These are phyloP conservation scores for Crax fasciolata DNA, from an alignment of 2,797 vertebrate genomes.

Conservation along the genomic window DNA sequence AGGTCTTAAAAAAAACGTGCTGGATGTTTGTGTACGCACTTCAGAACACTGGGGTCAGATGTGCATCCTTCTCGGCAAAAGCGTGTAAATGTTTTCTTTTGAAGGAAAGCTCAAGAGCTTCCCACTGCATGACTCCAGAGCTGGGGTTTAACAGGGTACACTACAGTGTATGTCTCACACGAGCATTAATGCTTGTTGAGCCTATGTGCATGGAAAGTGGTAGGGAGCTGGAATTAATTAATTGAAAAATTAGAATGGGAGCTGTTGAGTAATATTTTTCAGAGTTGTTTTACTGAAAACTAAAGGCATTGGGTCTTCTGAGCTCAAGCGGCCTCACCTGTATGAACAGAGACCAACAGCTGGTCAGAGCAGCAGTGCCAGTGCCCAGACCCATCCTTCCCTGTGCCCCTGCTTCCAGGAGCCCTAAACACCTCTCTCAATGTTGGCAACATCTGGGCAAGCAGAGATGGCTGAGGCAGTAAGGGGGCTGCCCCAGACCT, in stretches of 20 bases:
- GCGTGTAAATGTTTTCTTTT: background rate
- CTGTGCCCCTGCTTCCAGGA: background rate
- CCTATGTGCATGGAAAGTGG: background rate
- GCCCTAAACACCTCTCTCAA: background rate
- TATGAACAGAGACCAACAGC: background rate
- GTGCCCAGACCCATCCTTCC: background rate
- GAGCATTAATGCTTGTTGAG: background rate
- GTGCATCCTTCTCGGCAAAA: background rate
- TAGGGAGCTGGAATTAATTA: background rate
- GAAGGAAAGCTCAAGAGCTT: constrained; percentile 6
- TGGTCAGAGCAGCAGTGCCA: background rate
- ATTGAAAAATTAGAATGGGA: background rate
- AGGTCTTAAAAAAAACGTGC: background rate
- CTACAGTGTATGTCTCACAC: background rate
- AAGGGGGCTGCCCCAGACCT: background rate
- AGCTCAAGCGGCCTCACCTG: background rate
- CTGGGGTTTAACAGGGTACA: background rate
- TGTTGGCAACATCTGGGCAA: background rate
- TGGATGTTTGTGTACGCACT: background rate
- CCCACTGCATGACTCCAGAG: background rate
- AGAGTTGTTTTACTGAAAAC: background rate
- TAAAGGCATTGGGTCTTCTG: background rate
- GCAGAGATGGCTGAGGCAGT: background rate
- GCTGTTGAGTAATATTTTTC: background rate
- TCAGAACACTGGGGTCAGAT: background rate